Evolutionary conservation across 2,888 invertebrate species (phyloP).

Genomic region (Acanthococcus lagerstroemiae): DNA sequence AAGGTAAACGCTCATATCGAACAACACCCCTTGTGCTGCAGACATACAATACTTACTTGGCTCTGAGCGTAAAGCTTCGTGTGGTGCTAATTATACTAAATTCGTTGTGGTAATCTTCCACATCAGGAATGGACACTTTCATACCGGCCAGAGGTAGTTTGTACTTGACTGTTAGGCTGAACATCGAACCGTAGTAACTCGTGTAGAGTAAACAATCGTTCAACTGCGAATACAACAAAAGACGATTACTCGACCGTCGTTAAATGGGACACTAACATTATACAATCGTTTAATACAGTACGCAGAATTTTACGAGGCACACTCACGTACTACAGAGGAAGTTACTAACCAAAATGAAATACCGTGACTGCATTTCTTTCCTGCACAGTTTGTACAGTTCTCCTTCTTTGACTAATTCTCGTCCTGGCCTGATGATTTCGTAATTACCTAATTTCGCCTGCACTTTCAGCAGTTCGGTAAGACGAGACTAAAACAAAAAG

Average conservation of each 20-base stretch:
- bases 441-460: conserved; percentile 44
- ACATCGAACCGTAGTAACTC: conserved; percentile 41
- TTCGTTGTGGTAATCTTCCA: conserved; percentile 47
- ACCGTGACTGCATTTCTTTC: conserved; percentile 52
- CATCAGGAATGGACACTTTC: conserved; percentile 43
- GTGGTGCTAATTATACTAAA: conserved; percentile 48
- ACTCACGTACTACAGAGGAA: too few species aligned
- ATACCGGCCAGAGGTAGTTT: conserved; percentile 47
- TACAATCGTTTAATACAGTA: too few species aligned
- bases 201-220: conserved; percentile 45
- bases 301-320: too few species aligned
- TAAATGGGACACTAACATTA: too few species aligned
- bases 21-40: neutral
- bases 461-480: conserved; percentile 47
- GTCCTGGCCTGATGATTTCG: conserved; percentile 47
- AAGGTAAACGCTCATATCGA: neutral
- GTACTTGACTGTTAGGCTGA: conserved; percentile 44
- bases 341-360: conserved; percentile 53
- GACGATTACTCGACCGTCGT: too few species aligned
- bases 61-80: conserved; percentile 48
- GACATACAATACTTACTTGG: conserved; percentile 42
- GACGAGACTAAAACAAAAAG: conserved; percentile 43
- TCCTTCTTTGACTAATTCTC: conserved; percentile 53
- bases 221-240: conserved; percentile 42
- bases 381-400: conserved; percentile 54